These are phyloP conservation scores for Parnassius orleans DNA, from an alignment of 2,888 invertebrate species.

Conservation along the genomic window DNA sequence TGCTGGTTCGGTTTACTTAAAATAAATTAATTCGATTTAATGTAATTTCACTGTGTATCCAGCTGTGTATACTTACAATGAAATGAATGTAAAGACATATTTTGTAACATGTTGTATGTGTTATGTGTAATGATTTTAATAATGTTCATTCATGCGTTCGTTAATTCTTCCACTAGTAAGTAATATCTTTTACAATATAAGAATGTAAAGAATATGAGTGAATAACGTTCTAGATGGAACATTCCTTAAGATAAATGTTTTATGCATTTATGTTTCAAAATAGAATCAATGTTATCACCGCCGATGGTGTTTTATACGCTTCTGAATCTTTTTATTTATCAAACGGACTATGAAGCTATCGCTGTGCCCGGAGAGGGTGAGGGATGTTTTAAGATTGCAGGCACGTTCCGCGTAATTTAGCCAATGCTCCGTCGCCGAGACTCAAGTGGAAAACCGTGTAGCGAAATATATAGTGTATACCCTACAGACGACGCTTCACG, in stretches of 20 bases:
- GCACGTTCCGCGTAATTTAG: constrained; percentile 66
- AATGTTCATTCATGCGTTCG: too few relatives aligned
- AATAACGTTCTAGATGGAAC: too few relatives aligned
- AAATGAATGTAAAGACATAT: too few relatives aligned
- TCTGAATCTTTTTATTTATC: constrained; percentile 29
- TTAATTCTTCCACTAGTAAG: too few relatives aligned
- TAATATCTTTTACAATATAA: too few relatives aligned
- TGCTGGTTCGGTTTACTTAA: constrained; percentile 52
- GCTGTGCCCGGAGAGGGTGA: constrained; percentile 39
- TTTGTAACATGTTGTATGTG: too few relatives aligned
- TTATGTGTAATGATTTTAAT: too few relatives aligned
- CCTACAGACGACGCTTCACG: constrained; percentile 43
- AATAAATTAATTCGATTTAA: constrained; percentile 63
- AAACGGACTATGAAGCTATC: constrained; percentile 31
- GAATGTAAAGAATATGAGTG: too few relatives aligned
- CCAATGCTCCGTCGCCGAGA: constrained; percentile 34
- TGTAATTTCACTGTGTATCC: constrained; percentile 28
- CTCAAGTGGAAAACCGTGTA: constrained; percentile 70
- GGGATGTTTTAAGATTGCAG: constrained; percentile 58
- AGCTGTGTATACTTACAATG: too few relatives aligned
- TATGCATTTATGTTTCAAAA: too few relatives aligned
- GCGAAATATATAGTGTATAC: constrained; percentile 30
- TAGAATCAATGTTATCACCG: too few relatives aligned
- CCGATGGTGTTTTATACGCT: not conserved
- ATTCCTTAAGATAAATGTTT: too few relatives aligned